Evolutionary conservation across 2,113 vertebrate species (phyloP).

Genomic region (Stegastes partitus): DNA sequence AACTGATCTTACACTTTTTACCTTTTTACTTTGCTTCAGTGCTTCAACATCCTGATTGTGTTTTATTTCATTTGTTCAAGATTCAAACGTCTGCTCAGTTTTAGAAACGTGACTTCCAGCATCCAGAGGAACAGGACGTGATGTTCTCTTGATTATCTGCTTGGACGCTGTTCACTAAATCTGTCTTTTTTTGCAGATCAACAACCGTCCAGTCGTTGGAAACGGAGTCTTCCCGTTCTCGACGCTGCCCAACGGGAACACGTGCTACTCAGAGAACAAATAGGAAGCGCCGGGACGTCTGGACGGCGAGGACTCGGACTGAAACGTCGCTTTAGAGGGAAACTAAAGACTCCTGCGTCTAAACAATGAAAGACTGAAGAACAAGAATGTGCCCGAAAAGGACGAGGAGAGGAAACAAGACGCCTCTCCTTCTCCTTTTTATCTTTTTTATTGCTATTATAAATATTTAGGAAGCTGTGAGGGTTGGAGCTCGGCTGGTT

Average conservation of each 20-base stretch:
- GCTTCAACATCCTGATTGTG: no score
- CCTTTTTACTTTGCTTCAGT: no score
- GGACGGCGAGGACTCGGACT: conserved; percentile 5
- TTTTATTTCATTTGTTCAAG: no score
- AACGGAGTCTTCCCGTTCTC: conserved; percentile 61
- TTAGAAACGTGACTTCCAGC: no score
- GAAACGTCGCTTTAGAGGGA: conserved; percentile 19
- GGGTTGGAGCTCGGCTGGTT: no score
- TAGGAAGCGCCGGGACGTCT: conserved; percentile 56
- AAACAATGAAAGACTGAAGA: conserved; percentile 48
- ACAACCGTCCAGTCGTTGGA: conserved; percentile 58
- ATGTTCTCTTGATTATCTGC: no score
- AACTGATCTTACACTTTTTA: no score
- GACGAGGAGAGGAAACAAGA: not conserved
- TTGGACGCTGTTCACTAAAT: no score
- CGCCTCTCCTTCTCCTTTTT: not conserved
- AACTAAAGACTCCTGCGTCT: conserved; percentile 35
- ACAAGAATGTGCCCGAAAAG: not conserved
- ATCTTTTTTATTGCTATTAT: not conserved
- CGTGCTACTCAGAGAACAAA: conserved; percentile 75
- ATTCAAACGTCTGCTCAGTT: no score
- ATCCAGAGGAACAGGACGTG: no score
- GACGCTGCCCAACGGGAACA: conserved; percentile 59
- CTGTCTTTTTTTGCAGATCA: conserved; percentile 66
- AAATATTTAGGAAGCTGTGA: not conserved